These are phyloP conservation scores for Drosophila hydei DNA, from an alignment of 1,140 invertebrate species.

Conservation along the genomic window DNA sequence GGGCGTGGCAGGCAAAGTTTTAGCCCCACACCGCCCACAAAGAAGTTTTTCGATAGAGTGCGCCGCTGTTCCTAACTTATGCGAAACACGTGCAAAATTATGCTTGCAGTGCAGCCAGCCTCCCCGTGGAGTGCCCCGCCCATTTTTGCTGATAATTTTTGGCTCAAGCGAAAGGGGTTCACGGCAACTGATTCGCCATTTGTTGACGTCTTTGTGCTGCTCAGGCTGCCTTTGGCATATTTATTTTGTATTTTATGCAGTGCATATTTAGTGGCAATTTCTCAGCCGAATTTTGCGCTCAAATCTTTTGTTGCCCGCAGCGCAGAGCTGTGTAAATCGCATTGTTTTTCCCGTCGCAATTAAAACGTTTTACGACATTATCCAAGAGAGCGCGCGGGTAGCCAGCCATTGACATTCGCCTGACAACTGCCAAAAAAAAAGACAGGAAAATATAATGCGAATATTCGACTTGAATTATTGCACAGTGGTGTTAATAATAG, in stretches of 20 bases:
- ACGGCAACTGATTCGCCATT: conserved; percentile 26
- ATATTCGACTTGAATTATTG: conserved; percentile 51
- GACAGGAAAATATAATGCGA: background rate
- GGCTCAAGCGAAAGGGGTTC: background rate
- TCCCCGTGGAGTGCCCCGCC: background rate
- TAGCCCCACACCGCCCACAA: conserved; percentile 26
- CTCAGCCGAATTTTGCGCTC: conserved; percentile 24
- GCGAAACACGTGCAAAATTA: conserved; percentile 81
- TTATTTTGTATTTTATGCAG: conserved; percentile 39
- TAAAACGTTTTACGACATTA: conserved; percentile 37
- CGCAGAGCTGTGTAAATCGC: conserved; percentile 26
- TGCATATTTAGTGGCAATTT: conserved; percentile 42
- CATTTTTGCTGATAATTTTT: conserved; percentile 53
- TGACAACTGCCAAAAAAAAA: conserved; percentile 24
- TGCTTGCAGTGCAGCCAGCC: conserved; percentile 52
- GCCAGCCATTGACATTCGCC: conserved; percentile 54
- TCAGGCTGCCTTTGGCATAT: conserved; percentile 2
- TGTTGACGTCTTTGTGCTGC: conserved; percentile 28
- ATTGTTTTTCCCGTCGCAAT: conserved; percentile 36
- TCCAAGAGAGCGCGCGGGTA: no score
- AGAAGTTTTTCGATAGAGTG: conserved; percentile 53
- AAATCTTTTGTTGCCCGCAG: conserved; percentile 34
- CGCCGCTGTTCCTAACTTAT: conserved; percentile 60
- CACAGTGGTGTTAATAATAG: conserved; percentile 55
- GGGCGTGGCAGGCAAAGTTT: conserved; percentile 36